Evolutionary conservation across 2,797 vertebrate genomes (phyloP), one percentile per base, ranked within the genome.

Genomic region (Lepilemur ruficaudatus): DNA sequence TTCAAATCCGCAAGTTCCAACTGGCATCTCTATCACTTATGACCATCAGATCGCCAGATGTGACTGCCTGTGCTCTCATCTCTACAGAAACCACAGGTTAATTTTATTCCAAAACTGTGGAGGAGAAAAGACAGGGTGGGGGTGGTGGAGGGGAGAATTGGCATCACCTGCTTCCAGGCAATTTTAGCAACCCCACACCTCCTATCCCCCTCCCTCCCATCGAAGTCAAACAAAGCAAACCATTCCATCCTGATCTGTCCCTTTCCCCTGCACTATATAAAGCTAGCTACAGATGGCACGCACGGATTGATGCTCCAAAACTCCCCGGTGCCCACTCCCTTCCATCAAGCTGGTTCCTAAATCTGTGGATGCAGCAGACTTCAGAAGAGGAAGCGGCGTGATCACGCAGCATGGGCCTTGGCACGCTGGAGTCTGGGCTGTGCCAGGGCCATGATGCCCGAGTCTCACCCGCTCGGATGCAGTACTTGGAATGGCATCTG

Each of bases 321-420:
- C 32, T 89, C 96, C 94, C 97, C 50, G 1, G 22, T 91, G 90
- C 91, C 82, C 43, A 85, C 89, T 97, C 95, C 69, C 88, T 93
- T 94, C 91, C 80, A 96, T 89, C 83, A 98, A 70, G 96, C 96
- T 96, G 97, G 79, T 97, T 96, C 86, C 92, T 28, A 92, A 97
- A 52, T 93, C 96, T 67, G 43, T 97, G 95, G 94, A 95, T 97
- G 79, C 85, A 97, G 95, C 98, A 98, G 97, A 96, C 97, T 98
- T 97, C 91, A 94, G 96, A 97, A 96, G 87, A 97, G 95, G 96
- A 97, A 97, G 92, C 70, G 61, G 96, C 38, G 9, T 95, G 93
- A 90, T 89, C 92, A 20, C 91, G 11, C 97, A 89, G 89, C 89
- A 5, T 96, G 97, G 97, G 96, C 91, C 67, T 93, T 98, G 97